Evolutionary conservation across 2,888 invertebrate genomes (phyloP), one percentile per base, ranked within the genome.

Genomic region (Chymomyza caudatula): DNA sequence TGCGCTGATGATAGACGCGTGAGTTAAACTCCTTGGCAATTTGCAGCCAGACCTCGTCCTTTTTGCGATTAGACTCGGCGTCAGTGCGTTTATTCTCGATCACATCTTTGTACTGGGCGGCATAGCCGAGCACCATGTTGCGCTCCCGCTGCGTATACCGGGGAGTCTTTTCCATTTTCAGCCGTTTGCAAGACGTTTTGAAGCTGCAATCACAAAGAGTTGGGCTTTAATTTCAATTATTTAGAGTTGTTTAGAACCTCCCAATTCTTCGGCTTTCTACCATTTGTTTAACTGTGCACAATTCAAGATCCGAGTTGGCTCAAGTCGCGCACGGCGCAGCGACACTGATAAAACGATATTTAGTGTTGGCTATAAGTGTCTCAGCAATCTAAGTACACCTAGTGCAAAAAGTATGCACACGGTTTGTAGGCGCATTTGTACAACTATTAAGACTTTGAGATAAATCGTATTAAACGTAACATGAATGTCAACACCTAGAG

Each of bases 161-260:
- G 75, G 88, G 89, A 84, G 89, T 89, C 85, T 89, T 89, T 85
- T 88, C 89, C 89, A 89, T 90, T 85, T 90, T 89, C 74, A 89
- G 80, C 76, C 88, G 86, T 78, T 88, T 90, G 77, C 87, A 78
- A 81, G 89, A 88, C 90, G 89, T 89, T 78, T 87, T 89, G 89
- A 89, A 84, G 87, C 89, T 89, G 71, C 5, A 64, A 37, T 37
- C 11, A 37, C 4, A 37, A 11, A 37, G 11, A 37, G 11, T 37
- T 37, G 29, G 1, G 11, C 29, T 37, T 37, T 37, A 37, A 11
- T 37, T 2, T 11, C 8, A 37, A 11, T 6, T 25, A 6, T 25
- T 4, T 6, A 4, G 6, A 25, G 25, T 6, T 37, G 11, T 37
- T 37, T 8, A 11, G 11, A 37, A 37, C 29, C 8, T 11, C 11